These are phyloP conservation scores for Drosophila mercatorum DNA, from an alignment of 2,888 invertebrate species.

Conservation along the genomic window DNA sequence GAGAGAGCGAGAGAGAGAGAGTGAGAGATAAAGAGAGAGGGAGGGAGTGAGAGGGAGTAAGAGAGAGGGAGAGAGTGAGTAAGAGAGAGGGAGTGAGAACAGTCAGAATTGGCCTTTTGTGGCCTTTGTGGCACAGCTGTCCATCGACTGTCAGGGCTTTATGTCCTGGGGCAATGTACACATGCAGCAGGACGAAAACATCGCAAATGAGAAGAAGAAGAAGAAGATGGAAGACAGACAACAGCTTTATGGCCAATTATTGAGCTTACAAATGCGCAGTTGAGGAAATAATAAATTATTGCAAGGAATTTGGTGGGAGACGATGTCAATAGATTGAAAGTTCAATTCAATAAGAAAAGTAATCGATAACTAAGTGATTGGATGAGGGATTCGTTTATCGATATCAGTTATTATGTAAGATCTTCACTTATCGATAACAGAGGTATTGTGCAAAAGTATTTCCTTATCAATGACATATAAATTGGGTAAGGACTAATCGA, in stretches of 20 bases:
- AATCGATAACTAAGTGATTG: too few species aligned
- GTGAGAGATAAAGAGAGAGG: background rate
- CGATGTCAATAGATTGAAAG: background rate
- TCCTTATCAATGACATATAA: background rate
- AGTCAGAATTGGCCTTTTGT: conserved; percentile 13
- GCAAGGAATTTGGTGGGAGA: background rate
- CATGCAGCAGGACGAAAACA: conserved; percentile 4
- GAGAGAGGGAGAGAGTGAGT: too few species aligned
- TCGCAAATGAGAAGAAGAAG: background rate
- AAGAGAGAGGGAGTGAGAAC: background rate
- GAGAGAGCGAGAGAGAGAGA: background rate
- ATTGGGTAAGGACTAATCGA: background rate
- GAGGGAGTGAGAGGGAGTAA: too few species aligned
- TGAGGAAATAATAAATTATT: background rate
- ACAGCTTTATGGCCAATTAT: conserved; percentile 1
- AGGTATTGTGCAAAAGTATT: background rate
- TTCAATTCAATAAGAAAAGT: too few species aligned
- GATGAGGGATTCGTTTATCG: background rate
- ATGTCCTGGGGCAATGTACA: conserved; percentile 4
- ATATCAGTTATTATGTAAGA: background rate
- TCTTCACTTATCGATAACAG: background rate
- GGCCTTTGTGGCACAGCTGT: conserved; percentile 21
- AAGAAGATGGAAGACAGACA: background rate
- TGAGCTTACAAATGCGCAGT: conserved; percentile 4
- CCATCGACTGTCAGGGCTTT: conserved; percentile 9